Conservation (phyloP, 2,113 vertebrate genomes). For the Pachyramphus minor region DNA sequence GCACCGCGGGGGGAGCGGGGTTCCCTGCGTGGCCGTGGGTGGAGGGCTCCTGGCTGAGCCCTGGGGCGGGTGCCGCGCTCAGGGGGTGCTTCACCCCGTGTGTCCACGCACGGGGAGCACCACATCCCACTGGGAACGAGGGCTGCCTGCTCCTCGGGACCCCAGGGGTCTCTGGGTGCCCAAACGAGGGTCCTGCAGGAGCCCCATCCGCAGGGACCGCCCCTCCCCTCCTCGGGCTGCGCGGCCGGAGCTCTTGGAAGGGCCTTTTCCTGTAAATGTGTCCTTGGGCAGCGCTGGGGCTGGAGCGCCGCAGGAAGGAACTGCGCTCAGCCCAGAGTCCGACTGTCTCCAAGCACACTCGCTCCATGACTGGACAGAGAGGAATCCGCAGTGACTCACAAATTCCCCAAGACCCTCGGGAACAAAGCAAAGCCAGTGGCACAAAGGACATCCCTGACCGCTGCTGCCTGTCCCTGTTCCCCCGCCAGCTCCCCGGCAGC, state of each 20-base stretch:
- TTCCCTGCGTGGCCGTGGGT: neutral
- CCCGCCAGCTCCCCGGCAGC: neutral
- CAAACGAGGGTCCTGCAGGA: neutral
- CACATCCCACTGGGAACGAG: rapidly evolving
- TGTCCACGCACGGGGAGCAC: rapidly evolving
- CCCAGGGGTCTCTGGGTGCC: neutral
- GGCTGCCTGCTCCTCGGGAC: neutral
- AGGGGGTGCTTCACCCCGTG: neutral
- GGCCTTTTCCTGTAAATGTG: neutral
- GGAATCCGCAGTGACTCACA: conserved; percentile 32
- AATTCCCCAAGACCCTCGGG: conserved; percentile 14
- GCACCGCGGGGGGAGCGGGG: rapidly evolving
- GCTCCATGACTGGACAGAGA: neutral
- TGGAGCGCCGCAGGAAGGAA: conserved; percentile 31
- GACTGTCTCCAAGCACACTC: neutral
- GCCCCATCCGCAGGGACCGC: rapidly evolving
- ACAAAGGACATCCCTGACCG: neutral
- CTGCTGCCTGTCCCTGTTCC: neutral
- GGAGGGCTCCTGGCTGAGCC: neutral
- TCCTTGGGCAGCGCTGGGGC: neutral
- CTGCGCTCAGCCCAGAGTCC: conserved; percentile 6
- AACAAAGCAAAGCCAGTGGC: neutral
- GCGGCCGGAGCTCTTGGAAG: rapidly evolving
- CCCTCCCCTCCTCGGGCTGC: rapidly evolving
- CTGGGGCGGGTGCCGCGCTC: rapidly evolving